Conservation (phyloP, 2,113 vertebrate genomes). For the Hemiprocne comata region DNA sequence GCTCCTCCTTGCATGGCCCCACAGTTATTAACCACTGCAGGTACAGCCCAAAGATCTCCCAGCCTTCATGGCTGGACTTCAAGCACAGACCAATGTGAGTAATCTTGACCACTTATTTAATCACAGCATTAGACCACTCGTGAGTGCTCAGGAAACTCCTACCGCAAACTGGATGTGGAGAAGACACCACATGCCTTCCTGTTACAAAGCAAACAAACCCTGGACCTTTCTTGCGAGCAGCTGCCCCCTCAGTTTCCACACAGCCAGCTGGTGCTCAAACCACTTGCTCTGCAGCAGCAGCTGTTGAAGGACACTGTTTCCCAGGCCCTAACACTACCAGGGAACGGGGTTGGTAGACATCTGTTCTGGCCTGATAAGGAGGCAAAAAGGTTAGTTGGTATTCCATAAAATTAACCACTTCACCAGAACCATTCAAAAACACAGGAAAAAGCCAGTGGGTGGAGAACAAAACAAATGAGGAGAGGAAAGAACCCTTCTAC, state of each 20-base stretch:
- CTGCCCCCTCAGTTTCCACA: neutral
- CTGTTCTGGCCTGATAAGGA: neutral
- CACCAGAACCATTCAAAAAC: neutral
- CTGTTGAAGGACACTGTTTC: neutral
- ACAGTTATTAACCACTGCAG: neutral
- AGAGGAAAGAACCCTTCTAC: neutral
- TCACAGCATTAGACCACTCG: neutral
- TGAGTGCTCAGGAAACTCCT: neutral
- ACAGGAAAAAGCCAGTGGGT: neutral
- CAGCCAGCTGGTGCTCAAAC: neutral
- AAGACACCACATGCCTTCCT: neutral
- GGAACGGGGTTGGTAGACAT: neutral
- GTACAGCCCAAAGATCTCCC: neutral
- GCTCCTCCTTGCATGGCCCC: rapidly evolving
- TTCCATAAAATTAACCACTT: neutral
- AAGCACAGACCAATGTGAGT: rapidly evolving
- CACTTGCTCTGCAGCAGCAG: neutral
- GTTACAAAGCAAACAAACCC: neutral
- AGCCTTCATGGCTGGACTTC: neutral
- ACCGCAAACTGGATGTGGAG: neutral
- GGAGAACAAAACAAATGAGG: neutral
- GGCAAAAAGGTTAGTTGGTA: neutral
- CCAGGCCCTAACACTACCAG: neutral
- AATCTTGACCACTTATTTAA: neutral
- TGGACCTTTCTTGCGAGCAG: neutral